A percentile compares a stretch with the other conserved stretches of the same genome.
These are phyloP conservation scores for Elysia chlorotica DNA, from an alignment of 1,140 invertebrate species.

Conservation along the genomic window DNA sequence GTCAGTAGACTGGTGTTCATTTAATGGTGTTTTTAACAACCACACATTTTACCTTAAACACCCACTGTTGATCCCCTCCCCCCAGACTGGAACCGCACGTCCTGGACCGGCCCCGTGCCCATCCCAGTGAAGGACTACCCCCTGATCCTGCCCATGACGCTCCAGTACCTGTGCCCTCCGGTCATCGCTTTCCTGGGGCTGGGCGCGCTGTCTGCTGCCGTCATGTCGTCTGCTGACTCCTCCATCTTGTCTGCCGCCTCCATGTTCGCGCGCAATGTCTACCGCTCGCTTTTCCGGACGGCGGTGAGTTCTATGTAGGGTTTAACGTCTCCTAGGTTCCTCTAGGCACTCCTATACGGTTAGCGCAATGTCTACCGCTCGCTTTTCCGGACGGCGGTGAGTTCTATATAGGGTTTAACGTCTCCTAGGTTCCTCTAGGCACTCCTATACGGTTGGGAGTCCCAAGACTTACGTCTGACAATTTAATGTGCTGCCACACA, in stretches of 20 bases:
- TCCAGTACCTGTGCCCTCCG: conserved; percentile 90
- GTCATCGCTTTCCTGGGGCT: conserved; percentile 95
- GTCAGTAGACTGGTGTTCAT: no score
- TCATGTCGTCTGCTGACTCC: conserved; percentile 98
- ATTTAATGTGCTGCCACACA: no score
- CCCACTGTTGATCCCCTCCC: conserved; percentile 1
- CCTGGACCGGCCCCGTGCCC: conserved; percentile 71
- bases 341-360: no score
- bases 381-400: conserved; percentile 88
- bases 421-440: no score
- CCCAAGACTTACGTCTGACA: conserved; percentile 96
- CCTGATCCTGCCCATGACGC: conserved; percentile 94
- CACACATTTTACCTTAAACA: no score
- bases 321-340: no score
- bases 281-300: conserved; percentile 94
- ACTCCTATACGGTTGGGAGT: no score
- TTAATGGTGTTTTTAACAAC: no score
- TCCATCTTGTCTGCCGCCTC: conserved; percentile 95
- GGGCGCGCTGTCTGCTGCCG: conserved; percentile 96
- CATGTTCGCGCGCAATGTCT: conserved; percentile 98
- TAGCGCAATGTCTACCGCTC: conserved; percentile 95
- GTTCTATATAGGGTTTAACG: no score
- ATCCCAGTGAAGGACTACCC: conserved; percentile 78
- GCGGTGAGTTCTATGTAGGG: conserved; percentile 73
- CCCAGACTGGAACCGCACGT: conserved; percentile 91